A percentile compares a stretch with the other conserved stretches of the same genome.
Conservation (phyloP, 2,888 invertebrate species). For the Drosophila ezoana region DNA sequence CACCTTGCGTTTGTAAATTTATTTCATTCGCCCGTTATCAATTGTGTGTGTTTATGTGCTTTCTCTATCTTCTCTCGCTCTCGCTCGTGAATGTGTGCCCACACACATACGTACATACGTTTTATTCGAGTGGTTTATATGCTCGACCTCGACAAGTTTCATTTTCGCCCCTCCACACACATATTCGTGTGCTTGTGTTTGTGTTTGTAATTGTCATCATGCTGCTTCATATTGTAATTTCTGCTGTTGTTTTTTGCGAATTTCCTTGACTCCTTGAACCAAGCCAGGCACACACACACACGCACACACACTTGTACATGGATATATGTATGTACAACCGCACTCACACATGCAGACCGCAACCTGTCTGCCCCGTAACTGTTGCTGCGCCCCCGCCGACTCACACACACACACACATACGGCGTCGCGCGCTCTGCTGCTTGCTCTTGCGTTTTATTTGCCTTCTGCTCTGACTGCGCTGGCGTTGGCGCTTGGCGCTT, state of each 20-base stretch:
- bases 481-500: constrained; percentile 57
- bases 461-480: constrained; percentile 44
- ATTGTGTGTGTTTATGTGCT: constrained; percentile 49
- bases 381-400: constrained; percentile 73
- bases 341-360: constrained; percentile 38
- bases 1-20: constrained; percentile 64
- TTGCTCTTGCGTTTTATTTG: constrained; percentile 50
- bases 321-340: constrained; percentile 15
- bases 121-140: constrained; percentile 33
- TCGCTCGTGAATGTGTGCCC: constrained; percentile 11
- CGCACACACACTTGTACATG: constrained; percentile 3
- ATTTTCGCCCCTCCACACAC: constrained; percentile 45
- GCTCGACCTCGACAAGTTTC: constrained; percentile 73
- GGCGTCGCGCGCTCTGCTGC: constrained; percentile 33
- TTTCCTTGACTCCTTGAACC: constrained; percentile 73
- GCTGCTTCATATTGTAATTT: constrained; percentile 54
- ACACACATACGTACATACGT: constrained; percentile 8
- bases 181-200: constrained; percentile 12
- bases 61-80: constrained; percentile 30
- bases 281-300: constrained; percentile 14
- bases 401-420: constrained; percentile 12
- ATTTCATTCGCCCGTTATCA: constrained; percentile 66
- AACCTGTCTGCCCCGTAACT: constrained; percentile 69
- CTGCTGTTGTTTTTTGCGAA: constrained; percentile 57
- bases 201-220: constrained; percentile 59